Evolutionary conservation across 2,113 vertebrate genomes (phyloP).

Genomic region (Daubentonia madagascariensis): DNA sequence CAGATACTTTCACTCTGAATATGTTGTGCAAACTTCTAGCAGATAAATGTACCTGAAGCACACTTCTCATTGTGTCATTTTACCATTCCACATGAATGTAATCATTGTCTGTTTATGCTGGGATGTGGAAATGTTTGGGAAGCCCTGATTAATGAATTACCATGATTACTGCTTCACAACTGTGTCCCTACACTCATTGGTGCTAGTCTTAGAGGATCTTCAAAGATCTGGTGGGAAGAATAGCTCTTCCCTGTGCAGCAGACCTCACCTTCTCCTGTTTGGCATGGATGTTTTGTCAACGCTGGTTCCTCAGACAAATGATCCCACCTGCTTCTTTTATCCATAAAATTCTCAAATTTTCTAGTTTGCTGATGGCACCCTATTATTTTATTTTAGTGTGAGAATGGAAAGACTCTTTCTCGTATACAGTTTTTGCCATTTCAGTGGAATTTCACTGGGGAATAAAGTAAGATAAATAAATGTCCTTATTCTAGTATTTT

Average conservation of each 20-base stretch:
- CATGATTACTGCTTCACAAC: not conserved
- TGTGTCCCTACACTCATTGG: not conserved
- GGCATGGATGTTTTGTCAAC: not conserved
- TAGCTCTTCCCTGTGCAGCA: not conserved
- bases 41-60: not conserved
- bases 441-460: not conserved
- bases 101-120: not conserved
- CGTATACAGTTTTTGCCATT: not conserved
- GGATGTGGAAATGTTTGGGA: not conserved
- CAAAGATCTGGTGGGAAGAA: not conserved
- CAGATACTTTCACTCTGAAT: not conserved
- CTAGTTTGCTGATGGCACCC: not conserved
- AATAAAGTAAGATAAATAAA: not conserved
- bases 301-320: not conserved
- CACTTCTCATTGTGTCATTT: not conserved
- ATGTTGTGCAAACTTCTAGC: not conserved
- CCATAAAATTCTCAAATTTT: not conserved
- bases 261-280: not conserved
- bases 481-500: not conserved
- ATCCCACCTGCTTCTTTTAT: not conserved
- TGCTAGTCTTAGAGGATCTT: not conserved
- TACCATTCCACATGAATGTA: not conserved
- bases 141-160: not conserved
- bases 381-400: constrained; percentile 11
- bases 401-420: not conserved